Evolutionary conservation across 2,888 invertebrate genomes (phyloP).

Genomic region (Polyploca ridens): DNA sequence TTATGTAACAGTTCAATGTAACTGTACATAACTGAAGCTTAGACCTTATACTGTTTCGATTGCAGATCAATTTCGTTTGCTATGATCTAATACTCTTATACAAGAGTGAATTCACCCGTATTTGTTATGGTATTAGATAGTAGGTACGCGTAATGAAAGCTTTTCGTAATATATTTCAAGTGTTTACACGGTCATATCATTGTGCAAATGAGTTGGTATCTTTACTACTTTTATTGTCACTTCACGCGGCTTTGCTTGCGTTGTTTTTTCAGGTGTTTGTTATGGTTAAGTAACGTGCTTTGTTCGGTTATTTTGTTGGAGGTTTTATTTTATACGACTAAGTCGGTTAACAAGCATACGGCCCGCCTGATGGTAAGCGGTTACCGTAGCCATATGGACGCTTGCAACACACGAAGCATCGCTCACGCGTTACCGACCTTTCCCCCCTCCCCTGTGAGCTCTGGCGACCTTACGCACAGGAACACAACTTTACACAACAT

Average conservation of each 20-base stretch:
- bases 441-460: too few relatives aligned
- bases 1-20: conserved; percentile 68
- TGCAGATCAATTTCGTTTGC: conserved; percentile 44
- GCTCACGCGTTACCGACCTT: too few relatives aligned
- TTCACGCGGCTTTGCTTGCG: not conserved
- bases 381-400: too few relatives aligned
- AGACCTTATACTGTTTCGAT: conserved; percentile 42
- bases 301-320: not conserved
- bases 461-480: too few relatives aligned
- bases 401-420: too few relatives aligned
- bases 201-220: conserved; percentile 32
- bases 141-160: conserved; percentile 56
- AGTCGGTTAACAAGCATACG: too few relatives aligned
- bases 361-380: too few relatives aligned
- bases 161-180: conserved; percentile 58
- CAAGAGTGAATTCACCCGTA: conserved; percentile 47
- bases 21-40: conserved; percentile 48
- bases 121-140: conserved; percentile 37
- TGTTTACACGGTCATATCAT: conserved; percentile 51
- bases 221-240: not conserved
- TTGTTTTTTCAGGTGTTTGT: not conserved
- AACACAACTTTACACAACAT: too few relatives aligned
- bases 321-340: too few relatives aligned
- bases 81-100: conserved; percentile 18
- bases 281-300: not conserved